Evolutionary conservation across 2,888 invertebrate genomes (phyloP).

Genomic region (Drosophila algonquin): DNA sequence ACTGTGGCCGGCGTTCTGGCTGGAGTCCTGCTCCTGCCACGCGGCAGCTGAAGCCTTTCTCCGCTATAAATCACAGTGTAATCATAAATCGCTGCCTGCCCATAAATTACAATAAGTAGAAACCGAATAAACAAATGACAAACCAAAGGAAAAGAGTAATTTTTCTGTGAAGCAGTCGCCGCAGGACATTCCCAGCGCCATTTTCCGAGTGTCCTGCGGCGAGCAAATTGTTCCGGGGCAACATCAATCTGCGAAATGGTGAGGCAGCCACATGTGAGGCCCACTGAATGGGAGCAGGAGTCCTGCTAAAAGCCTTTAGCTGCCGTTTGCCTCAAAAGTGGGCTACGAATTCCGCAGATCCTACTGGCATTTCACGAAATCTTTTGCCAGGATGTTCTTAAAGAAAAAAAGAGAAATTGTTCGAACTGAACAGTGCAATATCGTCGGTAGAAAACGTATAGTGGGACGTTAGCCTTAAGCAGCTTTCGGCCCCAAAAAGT

Average conservation of each 20-base stretch:
- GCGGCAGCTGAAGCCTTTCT: conserved; percentile 42
- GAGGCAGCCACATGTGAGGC: conserved; percentile 51
- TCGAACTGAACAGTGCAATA: too few species aligned
- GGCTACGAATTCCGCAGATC: too few species aligned
- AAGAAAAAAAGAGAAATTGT: too few species aligned
- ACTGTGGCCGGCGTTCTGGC: not conserved
- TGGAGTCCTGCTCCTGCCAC: conserved; percentile 2
- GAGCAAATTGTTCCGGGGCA: conserved; percentile 31
- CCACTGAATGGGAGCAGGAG: not conserved
- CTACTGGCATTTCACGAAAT: too few species aligned
- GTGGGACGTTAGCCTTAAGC: not conserved
- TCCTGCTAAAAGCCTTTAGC: not conserved
- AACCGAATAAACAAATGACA: conserved; percentile 41
- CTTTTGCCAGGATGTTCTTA: too few species aligned
- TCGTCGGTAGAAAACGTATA: too few species aligned
- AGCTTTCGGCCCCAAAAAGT: conserved; percentile 13
- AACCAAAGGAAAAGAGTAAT: conserved; percentile 19
- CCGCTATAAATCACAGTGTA: conserved; percentile 65
- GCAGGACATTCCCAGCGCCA: conserved; percentile 36
- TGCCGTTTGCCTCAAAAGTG: not conserved
- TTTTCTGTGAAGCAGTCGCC: conserved; percentile 14
- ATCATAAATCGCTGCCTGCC: conserved; percentile 61
- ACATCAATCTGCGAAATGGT: conserved; percentile 30
- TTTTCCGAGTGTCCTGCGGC: conserved; percentile 41
- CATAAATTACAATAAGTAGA: conserved; percentile 72